These are phyloP conservation scores for Enteromius trimaculatus DNA, from an alignment of 2,797 vertebrate species.

Conservation along the genomic window DNA sequence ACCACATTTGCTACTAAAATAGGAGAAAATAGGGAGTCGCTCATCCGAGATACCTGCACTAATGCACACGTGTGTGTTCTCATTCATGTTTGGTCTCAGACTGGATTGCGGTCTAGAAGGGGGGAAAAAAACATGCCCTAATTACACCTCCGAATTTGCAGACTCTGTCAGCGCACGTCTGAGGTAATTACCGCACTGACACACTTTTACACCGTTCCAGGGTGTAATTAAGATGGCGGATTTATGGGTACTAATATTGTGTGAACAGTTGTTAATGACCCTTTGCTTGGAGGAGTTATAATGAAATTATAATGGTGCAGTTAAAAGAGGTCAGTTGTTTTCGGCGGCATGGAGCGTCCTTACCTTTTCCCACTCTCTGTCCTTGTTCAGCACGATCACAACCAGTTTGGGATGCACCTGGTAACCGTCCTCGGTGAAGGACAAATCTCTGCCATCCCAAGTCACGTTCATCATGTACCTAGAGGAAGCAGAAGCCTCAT, in stretches of 20 bases:
- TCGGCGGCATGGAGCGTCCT: slow-evolving; percentile 50
- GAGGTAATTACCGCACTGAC: slow-evolving; percentile 54
- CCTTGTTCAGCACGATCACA: slow-evolving; percentile 94
- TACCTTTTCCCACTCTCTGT: slow-evolving; percentile 96
- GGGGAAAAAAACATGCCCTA: slow-evolving; percentile 15
- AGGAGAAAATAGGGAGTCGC: background rate
- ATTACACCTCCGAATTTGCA: slow-evolving; percentile 44
- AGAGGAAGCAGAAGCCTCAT: slow-evolving; percentile 64
- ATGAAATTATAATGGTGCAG: slow-evolving; percentile 47
- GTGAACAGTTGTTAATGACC: slow-evolving; percentile 58
- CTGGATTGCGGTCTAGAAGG: background rate
- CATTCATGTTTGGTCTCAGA: background rate
- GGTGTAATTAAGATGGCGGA: slow-evolving; percentile 56
- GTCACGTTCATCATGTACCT: slow-evolving; percentile 99
- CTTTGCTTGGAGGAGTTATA: slow-evolving; percentile 34
- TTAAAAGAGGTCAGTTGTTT: slow-evolving; percentile 42
- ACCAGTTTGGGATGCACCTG: slow-evolving; percentile 93
- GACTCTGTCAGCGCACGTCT: slow-evolving; percentile 35
- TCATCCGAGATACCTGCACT: slow-evolving; percentile 11
- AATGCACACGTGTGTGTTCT: background rate
- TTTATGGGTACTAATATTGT: slow-evolving; percentile 47
- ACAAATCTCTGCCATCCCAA: slow-evolving; percentile 94
- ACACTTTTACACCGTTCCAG: slow-evolving; percentile 53
- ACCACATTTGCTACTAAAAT: slow-evolving; percentile 12
- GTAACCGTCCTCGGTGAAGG: slow-evolving; percentile 96